Evolutionary conservation across 2,888 invertebrate species (phyloP).

Genomic region (Pristionchus arcanus): DNA sequence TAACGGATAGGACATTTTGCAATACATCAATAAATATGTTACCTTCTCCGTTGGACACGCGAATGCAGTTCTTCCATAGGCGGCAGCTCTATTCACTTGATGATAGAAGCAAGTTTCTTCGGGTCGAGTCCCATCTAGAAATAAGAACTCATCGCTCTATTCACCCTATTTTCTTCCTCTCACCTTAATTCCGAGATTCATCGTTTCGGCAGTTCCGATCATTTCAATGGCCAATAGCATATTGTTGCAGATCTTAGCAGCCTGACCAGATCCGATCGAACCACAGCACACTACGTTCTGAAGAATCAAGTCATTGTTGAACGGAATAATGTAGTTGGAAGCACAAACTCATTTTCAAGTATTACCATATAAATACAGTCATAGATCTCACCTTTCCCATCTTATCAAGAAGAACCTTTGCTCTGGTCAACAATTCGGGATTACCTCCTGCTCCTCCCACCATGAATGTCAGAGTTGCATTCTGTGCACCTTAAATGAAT

Average conservation of each 20-base stretch:
- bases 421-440: slow-evolving; percentile 83
- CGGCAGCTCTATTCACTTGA: slow-evolving; percentile 93
- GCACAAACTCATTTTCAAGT: too few species aligned
- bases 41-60: slow-evolving; percentile 85
- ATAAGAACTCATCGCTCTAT: background rate
- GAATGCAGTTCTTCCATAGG: slow-evolving; percentile 96
- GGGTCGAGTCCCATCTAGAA: slow-evolving; percentile 87
- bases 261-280: slow-evolving; percentile 91
- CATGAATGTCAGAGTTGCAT: slow-evolving; percentile 96
- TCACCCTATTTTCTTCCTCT: slow-evolving; percentile 56
- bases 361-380: too few species aligned
- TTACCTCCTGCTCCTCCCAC: slow-evolving; percentile 83
- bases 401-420: slow-evolving; percentile 82
- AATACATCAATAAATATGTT: too few species aligned
- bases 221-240: slow-evolving; percentile 93
- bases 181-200: slow-evolving; percentile 93
- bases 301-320: background rate
- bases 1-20: too few species aligned
- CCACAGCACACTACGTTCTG: slow-evolving; percentile 84
- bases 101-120: slow-evolving; percentile 89
- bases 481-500: slow-evolving; percentile 86
- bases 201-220: slow-evolving; percentile 94
- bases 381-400: slow-evolving; percentile 87
- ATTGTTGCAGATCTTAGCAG: slow-evolving; percentile 97
- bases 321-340: too few species aligned